phyloP scores from a whole-genome alignment of 2,797 vertebrate genomes.

The Phrynocephalus guinanensis region DNA sequence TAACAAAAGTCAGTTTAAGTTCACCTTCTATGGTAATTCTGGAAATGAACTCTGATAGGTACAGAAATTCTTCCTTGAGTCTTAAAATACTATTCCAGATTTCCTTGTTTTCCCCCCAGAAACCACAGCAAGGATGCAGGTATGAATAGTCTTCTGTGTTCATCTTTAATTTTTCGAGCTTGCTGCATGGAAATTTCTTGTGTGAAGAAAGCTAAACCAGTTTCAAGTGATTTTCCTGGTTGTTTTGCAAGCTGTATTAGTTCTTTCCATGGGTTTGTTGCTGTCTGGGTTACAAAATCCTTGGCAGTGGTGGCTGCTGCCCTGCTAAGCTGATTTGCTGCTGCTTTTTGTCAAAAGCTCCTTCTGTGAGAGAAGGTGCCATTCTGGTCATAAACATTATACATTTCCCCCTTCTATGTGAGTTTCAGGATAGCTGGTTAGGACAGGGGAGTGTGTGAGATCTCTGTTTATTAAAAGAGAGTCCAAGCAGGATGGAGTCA shows the following conservation, averaged over 20 bases:
- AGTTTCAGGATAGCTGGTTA: not conserved
- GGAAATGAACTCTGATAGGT: constrained; percentile 51
- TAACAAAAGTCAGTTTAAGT: constrained; percentile 33
- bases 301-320: rapidly evolving
- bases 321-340: not conserved
- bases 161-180: constrained; percentile 61
- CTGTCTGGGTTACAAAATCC: constrained; percentile 27
- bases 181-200: constrained; percentile 69
- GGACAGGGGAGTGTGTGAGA: not conserved
- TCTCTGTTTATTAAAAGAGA: not conserved
- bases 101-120: constrained; percentile 58
- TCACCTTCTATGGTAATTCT: not conserved
- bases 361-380: not conserved
- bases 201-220: constrained; percentile 59
- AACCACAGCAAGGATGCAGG: constrained; percentile 65
- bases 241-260: constrained; percentile 40
- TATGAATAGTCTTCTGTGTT: constrained; percentile 72
- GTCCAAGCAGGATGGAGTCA: not conserved
- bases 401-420: not conserved
- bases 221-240: constrained; percentile 12
- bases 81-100: constrained; percentile 68
- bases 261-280: constrained; percentile 12
- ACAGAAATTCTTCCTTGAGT: constrained; percentile 63
- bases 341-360: not conserved
- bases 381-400: not conserved